These are phyloP conservation scores for Cladopsammia gracilis DNA, from an alignment of 64 coral and sea anemone genomes.

Conservation along the genomic window DNA sequence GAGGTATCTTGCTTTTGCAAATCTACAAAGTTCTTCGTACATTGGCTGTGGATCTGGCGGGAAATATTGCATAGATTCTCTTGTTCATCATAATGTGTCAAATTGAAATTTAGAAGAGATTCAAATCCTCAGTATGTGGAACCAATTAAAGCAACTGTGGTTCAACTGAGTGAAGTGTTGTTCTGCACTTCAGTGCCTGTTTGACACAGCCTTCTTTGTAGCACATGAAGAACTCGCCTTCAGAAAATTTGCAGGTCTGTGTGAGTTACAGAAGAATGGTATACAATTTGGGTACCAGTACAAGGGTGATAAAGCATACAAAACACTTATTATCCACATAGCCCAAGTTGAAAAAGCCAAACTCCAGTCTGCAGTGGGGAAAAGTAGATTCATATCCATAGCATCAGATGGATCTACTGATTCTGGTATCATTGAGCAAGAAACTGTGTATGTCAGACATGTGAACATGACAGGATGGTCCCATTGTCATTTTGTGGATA, in stretches of 20 bases:
- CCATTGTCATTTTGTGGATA: neutral
- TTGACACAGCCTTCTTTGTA: slow-evolving; percentile 5
- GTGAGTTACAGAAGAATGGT: slow-evolving; percentile 47
- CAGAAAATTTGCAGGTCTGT: slow-evolving; percentile 26
- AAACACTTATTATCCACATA: slow-evolving; percentile 32
- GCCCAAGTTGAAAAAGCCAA: slow-evolving; percentile 13
- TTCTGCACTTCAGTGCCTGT: slow-evolving; percentile 24
- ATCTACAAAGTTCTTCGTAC: slow-evolving; percentile 23
- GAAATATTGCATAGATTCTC: slow-evolving; percentile 17
- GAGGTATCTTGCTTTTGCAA: slow-evolving; percentile 24
- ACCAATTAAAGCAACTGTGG: slow-evolving; percentile 23
- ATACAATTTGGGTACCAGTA: slow-evolving; percentile 44
- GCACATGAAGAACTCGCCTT: slow-evolving; percentile 26
- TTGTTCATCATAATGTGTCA: slow-evolving; percentile 18
- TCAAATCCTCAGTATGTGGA: slow-evolving; percentile 2
- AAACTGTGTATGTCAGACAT: slow-evolving; percentile 2
- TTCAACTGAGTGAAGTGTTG: slow-evolving; percentile 14
- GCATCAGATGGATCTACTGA: neutral
- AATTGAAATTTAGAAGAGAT: slow-evolving; percentile 6
- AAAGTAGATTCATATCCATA: neutral
- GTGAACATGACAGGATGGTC: neutral
- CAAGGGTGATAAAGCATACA: slow-evolving; percentile 22
- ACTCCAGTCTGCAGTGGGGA: neutral
- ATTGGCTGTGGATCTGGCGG: slow-evolving; percentile 21
- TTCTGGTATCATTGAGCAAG: neutral